phyloP scores from a whole-genome alignment of 2,113 vertebrate genomes.

The Cyprinodon tularosa region DNA sequence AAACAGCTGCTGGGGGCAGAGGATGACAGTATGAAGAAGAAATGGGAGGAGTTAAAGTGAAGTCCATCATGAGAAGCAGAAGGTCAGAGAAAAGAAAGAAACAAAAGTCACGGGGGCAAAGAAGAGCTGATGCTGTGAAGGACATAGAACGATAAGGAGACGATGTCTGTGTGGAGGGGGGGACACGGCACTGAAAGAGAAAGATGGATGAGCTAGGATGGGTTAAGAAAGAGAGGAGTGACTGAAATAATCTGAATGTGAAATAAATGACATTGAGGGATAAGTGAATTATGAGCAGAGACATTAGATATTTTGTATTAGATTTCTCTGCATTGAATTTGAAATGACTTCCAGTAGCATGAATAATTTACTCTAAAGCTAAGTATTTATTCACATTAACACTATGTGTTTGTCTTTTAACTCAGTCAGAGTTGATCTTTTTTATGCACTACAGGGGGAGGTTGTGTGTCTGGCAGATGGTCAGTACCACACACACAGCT shows the following conservation, averaged over 20 bases:
- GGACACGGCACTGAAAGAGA: background rate
- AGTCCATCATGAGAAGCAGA: constrained; percentile 31
- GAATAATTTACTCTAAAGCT: constrained; percentile 32
- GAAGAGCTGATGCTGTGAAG: constrained; percentile 52
- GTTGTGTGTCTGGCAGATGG: constrained; percentile 71
- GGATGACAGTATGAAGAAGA: constrained; percentile 4
- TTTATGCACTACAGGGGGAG: constrained; percentile 44
- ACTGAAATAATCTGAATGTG: constrained; percentile 15
- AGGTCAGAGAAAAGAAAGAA: constrained; percentile 47
- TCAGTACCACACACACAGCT: constrained; percentile 61
- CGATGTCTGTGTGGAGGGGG: constrained; percentile 8
- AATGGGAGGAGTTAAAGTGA: constrained; percentile 7
- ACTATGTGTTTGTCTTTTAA: constrained; percentile 35
- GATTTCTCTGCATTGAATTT: background rate
- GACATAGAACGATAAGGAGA: constrained; percentile 29
- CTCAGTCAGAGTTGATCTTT: constrained; percentile 45
- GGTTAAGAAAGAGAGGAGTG: constrained; percentile 7
- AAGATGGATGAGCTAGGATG: constrained; percentile 31
- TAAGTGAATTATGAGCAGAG: background rate
- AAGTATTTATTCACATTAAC: constrained; percentile 16
- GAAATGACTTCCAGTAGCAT: constrained; percentile 1
- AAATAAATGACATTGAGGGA: constrained; percentile 11
- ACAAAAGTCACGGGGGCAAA: constrained; percentile 32
- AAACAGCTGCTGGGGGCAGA: constrained; percentile 57
- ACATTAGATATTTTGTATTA: background rate